These are phyloP conservation scores for Semibalanus balanoides DNA, from an alignment of 1,140 invertebrate genomes.

Conservation along the genomic window DNA sequence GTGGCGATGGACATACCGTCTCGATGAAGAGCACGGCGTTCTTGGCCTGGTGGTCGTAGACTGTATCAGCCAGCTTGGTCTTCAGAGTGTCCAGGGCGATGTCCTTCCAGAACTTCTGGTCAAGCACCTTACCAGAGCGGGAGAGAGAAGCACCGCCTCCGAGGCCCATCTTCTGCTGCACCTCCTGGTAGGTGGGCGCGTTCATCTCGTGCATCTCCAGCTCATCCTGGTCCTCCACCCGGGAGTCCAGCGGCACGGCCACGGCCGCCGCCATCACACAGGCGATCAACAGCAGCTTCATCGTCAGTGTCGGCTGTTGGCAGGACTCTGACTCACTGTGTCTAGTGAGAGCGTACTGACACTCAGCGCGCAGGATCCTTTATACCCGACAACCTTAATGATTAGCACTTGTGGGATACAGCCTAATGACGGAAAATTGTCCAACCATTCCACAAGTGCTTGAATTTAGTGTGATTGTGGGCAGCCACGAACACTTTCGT, in stretches of 20 bases:
- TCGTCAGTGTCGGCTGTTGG: not conserved
- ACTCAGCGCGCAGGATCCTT: too few relatives aligned
- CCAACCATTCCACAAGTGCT: too few relatives aligned
- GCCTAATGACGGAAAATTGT: too few relatives aligned
- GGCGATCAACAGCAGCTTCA: not conserved
- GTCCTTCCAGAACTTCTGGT: not conserved
- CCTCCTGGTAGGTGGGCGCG: constrained; percentile 1
- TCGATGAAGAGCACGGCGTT: constrained; percentile 3
- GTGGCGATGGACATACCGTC: constrained; percentile 59
- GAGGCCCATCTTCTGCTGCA: not conserved
- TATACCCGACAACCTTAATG: too few relatives aligned
- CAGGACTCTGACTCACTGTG: not conserved
- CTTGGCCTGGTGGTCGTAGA: not conserved
- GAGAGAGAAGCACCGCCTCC: not conserved
- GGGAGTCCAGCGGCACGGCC: not conserved
- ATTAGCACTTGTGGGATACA: too few relatives aligned
- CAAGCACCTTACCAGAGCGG: not conserved
- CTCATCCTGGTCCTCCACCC: constrained; percentile 4
- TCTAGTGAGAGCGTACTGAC: too few relatives aligned
- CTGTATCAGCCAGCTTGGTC: not conserved
- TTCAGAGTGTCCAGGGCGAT: not conserved
- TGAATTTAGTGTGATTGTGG: too few relatives aligned
- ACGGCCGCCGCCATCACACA: not conserved
- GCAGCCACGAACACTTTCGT: too few relatives aligned
- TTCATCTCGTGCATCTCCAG: constrained; percentile 4